A percentile compares a stretch with the other conserved stretches of the same genome.
Evolutionary conservation across 2,113 vertebrate species (phyloP).

Genomic region (Heterotis niloticus): DNA sequence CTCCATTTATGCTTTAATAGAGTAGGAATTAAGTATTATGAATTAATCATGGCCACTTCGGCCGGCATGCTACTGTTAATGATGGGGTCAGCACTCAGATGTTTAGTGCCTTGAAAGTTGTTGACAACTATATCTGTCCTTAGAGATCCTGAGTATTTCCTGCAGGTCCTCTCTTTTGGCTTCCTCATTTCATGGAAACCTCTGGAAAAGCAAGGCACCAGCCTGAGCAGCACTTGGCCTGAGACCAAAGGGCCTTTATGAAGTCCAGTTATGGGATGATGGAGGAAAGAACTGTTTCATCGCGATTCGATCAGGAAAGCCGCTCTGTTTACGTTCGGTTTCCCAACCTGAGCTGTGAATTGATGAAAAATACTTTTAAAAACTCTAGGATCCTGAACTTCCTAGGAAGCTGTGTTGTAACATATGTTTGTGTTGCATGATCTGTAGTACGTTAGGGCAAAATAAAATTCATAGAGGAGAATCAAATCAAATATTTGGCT

Average conservation of each 20-base stretch:
- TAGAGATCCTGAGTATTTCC: constrained; percentile 38
- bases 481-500: too few relatives aligned
- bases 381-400: too few relatives aligned
- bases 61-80: constrained; percentile 23
- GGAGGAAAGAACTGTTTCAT: constrained; percentile 20
- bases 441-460: too few relatives aligned
- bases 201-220: constrained; percentile 28
- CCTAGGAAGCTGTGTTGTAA: too few relatives aligned
- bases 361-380: not conserved
- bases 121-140: constrained; percentile 48
- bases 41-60: constrained; percentile 34
- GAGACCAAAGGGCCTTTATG: constrained; percentile 29
- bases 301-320: constrained; percentile 18
- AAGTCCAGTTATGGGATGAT: constrained; percentile 21
- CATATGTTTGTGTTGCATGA: too few relatives aligned
- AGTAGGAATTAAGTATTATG: constrained; percentile 45
- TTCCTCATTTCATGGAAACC: constrained; percentile 25
- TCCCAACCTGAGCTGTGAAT: constrained; percentile 9
- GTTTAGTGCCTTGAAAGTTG: constrained; percentile 37
- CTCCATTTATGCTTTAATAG: constrained; percentile 36
- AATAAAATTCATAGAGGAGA: too few relatives aligned
- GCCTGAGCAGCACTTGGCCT: constrained; percentile 22
- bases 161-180: constrained; percentile 13
- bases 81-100: constrained; percentile 32
- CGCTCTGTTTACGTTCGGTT: constrained; percentile 4